Base-by-base conservation (phyloP, 2,113 vertebrate species). In the Fregetta grallaria region DNA sequence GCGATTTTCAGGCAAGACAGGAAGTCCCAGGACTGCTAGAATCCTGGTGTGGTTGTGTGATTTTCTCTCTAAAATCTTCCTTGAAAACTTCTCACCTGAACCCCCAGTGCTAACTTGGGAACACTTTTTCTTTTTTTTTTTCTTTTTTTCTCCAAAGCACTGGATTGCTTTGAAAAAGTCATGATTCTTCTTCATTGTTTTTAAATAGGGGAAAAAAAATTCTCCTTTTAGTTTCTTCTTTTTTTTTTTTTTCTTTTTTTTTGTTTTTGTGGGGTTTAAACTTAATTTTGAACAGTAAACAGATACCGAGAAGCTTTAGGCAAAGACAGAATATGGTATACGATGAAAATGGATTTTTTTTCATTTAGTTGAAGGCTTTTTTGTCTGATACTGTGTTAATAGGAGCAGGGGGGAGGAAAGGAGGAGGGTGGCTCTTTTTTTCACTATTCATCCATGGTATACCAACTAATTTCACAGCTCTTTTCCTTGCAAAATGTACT, bases 361-460 rank as follows among this genome's bases (percentile, higher is more conserved):
- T 62, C n/a, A 47, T 89, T 78, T 85, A 74, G 47, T 63, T 63
- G 52, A 44, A 94, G 47, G 26, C 15, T 74, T 90, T 49, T 76
- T 63, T 82, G 47, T 75, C 36, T 83, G 38, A 26, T 38, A 4
- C 7, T 32, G 13, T 38, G 19, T 34, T 63, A 71, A 47, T 2
- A 27, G 10, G 30, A 47, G 12, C 11, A 8, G 2, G 13, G 10
- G 2, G 2, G 3, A 1, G 20, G 17, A 20, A 5, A 47, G 26
- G 4, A 6, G 10, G 15, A 8, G 5, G 15, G 7, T 44, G 10
- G 9, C 22, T 63, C 3, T 45, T 45, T 26, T 76, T 81, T 44
- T 17, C 30, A 18, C 40, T 20, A 3, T n/a, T 87, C 15, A 44
- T 71, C 61, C 61, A 30, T 49, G 52, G 59, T 65, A 67, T 47